These are phyloP conservation scores for Eira barbara DNA, from an alignment of 2,113 vertebrate species.

Conservation along the genomic window DNA sequence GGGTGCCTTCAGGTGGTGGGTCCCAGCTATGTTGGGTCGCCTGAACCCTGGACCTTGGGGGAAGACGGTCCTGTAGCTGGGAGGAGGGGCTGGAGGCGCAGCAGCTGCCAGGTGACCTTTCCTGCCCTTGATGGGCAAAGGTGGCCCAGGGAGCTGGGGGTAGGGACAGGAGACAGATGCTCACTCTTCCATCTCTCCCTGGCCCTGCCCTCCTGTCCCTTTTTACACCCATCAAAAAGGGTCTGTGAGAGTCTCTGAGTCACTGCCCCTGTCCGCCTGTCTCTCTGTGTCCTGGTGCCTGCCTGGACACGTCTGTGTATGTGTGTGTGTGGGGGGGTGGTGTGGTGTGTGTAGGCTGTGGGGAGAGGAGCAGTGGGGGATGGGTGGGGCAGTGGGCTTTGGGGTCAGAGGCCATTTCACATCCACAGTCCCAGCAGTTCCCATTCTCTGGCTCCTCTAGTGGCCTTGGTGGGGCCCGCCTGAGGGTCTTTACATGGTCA, in stretches of 20 bases:
- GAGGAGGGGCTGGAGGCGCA: not conserved
- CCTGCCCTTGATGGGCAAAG: conserved; percentile 65
- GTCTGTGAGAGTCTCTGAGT: conserved; percentile 8
- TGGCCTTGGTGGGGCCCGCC: not conserved
- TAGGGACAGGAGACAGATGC: not conserved
- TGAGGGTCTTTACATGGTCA: conserved; percentile 65
- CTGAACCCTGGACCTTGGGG: not conserved
- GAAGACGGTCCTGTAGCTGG: not conserved
- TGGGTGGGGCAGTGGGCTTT: conserved; percentile 26
- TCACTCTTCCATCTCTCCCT: not conserved
- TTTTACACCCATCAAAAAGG: not conserved
- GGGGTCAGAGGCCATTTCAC: conserved; percentile 42
- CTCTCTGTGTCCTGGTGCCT: not conserved
- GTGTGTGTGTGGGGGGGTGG: not conserved
- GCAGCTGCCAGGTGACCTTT: conserved; percentile 61
- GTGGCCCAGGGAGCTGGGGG: not conserved
- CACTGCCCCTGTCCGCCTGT: not conserved
- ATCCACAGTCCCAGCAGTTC: conserved; percentile 55
- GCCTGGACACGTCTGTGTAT: not conserved
- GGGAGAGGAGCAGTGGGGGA: not conserved
- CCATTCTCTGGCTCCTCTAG: conserved; percentile 17
- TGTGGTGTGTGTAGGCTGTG: not conserved
- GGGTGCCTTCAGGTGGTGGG: not conserved
- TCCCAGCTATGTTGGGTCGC: not conserved
- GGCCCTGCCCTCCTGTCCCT: not conserved